Percentiles rank a stretch among this genome's conserved stretches.
Evolutionary conservation across 2,888 invertebrate genomes (phyloP).

Genomic region (Caenorhabditis macrosperma): DNA sequence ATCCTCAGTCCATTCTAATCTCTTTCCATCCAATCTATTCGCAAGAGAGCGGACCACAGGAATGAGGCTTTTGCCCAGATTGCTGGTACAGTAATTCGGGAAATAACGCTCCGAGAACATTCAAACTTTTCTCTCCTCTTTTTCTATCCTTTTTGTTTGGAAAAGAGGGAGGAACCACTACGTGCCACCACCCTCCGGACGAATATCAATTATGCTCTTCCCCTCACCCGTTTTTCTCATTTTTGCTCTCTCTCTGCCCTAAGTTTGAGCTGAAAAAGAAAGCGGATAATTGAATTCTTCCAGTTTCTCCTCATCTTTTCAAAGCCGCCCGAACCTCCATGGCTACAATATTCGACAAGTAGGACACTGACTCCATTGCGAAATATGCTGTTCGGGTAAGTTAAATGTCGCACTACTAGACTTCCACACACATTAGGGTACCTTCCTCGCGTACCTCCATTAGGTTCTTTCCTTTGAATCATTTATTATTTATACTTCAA

Average conservation of each 20-base stretch:
- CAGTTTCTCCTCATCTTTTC: background rate
- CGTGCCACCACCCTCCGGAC: background rate
- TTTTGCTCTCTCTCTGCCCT: background rate
- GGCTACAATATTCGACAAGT: constrained; percentile 28
- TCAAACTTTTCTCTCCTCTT: too few relatives aligned
- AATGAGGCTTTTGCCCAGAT: background rate
- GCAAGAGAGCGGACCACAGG: background rate
- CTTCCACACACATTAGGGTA: background rate
- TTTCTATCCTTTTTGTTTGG: background rate
- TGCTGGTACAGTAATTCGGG: too few relatives aligned
- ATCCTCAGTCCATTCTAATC: background rate
- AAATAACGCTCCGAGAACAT: too few relatives aligned
- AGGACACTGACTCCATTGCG: constrained; percentile 5
- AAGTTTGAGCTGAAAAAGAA: background rate
- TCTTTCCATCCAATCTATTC: background rate
- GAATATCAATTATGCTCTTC: constrained; percentile 1
- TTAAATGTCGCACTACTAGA: too few relatives aligned
- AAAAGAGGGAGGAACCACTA: background rate
- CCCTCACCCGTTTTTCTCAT: background rate
- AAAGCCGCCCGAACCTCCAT: constrained; percentile 8
- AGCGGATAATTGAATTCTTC: background rate
- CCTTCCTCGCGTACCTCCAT: background rate
- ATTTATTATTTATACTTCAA: constrained; percentile 52
- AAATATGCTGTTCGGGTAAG: constrained; percentile 40
- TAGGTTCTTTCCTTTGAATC: background rate